Evolutionary conservation across 2,113 vertebrate species (phyloP).

Genomic region (Gadus macrocephalus): DNA sequence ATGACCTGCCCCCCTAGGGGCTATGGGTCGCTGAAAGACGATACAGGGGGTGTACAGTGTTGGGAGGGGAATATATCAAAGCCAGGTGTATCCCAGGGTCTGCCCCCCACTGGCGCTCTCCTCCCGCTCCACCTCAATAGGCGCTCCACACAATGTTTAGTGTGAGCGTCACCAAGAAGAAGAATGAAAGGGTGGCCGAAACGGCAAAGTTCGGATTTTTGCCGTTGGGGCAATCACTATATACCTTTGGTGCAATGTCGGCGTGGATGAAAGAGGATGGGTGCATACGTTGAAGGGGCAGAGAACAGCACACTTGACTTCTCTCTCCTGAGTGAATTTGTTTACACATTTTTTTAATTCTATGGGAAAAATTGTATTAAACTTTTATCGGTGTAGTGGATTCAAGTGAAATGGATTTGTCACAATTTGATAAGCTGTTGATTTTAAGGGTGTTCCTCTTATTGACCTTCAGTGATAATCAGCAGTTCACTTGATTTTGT

Average conservation of each 20-base stretch:
- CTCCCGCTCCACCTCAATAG: constrained; percentile 5
- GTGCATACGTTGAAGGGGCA: constrained; percentile 40
- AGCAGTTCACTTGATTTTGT: constrained; percentile 32
- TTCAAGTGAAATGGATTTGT: constrained; percentile 64
- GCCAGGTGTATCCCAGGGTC: too few relatives aligned
- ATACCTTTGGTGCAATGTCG: constrained; percentile 51
- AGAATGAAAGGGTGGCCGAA: constrained; percentile 6
- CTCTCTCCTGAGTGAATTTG: constrained; percentile 73
- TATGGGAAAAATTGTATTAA: constrained; percentile 78
- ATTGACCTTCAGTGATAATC: constrained; percentile 37
- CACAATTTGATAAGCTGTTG: constrained; percentile 44
- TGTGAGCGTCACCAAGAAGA: constrained; percentile 17
- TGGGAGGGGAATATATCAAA: not conserved
- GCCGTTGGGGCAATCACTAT: constrained; percentile 34
- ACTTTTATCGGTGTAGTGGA: constrained; percentile 58
- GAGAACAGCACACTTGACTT: constrained; percentile 61
- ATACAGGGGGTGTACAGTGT: constrained; percentile 8
- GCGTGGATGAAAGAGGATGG: constrained; percentile 40
- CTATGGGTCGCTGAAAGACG: constrained; percentile 15
- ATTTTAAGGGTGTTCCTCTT: constrained; percentile 31
- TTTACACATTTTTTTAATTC: constrained; percentile 88
- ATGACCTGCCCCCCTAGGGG: constrained; percentile 69
- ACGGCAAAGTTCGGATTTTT: constrained; percentile 2
- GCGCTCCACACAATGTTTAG: constrained; percentile 35
- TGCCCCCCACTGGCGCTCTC: not conserved